phyloP scores from a whole-genome alignment of 2,888 invertebrate species.

The Lacanobia oleracea region DNA sequence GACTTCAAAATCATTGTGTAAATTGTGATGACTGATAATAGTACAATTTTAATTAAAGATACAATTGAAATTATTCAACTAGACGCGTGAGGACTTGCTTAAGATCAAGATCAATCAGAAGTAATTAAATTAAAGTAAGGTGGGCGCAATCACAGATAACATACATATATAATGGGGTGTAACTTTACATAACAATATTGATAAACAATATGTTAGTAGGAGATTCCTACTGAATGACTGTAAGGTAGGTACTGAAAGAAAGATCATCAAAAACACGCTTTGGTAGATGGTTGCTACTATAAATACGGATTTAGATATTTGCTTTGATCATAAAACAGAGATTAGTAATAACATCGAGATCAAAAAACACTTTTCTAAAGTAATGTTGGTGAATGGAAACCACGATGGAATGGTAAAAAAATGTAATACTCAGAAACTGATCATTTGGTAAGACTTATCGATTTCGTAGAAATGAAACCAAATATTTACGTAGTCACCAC shows the following conservation, averaged over 20 bases:
- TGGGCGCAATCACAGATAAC: conserved; percentile 26
- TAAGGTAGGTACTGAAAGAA: not conserved
- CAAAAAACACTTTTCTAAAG: not conserved
- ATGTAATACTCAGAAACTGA: not conserved
- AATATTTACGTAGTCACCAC: conserved; percentile 15
- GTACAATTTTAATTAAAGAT: conserved; percentile 15
- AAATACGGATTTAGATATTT: not conserved
- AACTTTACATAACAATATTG: conserved; percentile 18
- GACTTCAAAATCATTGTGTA: conserved; percentile 5
- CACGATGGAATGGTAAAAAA: not conserved
- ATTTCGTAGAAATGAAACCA: conserved; percentile 22
- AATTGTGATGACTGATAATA: not conserved
- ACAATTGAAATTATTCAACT: conserved; percentile 37
- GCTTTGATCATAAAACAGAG: conserved; percentile 33
- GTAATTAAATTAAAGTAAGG: conserved; percentile 47
- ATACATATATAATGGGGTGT: conserved; percentile 26
- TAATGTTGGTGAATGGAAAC: not conserved
- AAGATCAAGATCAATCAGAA: conserved; percentile 46
- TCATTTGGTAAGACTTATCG: not conserved
- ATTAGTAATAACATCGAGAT: not conserved
- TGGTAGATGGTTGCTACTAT: not conserved
- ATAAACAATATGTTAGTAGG: conserved; percentile 10
- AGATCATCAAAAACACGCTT: not conserved
- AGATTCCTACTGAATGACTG: not conserved
- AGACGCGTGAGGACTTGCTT: conserved; percentile 24